Percentiles rank a stretch among this genome's conserved stretches.
These are phyloP conservation scores for Zenarchopterus dispar DNA, from an alignment of 2,797 vertebrate species.

Conservation along the genomic window DNA sequence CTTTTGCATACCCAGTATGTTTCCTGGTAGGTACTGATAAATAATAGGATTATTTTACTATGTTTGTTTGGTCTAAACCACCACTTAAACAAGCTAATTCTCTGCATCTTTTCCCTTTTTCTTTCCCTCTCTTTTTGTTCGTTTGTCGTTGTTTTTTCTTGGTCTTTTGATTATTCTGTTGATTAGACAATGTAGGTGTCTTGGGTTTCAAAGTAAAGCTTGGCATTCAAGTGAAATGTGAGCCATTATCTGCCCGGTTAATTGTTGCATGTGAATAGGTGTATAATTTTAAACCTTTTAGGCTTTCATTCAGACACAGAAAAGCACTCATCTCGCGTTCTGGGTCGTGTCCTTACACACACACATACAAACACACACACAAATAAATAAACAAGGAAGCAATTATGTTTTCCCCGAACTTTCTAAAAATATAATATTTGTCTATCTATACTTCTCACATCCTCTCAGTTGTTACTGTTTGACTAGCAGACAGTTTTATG, in stretches of 20 bases:
- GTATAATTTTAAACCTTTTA: conserved; percentile 15
- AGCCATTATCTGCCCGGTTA: conserved; percentile 16
- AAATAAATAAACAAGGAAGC: neutral
- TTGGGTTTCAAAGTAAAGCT: conserved; percentile 54
- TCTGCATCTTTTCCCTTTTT: neutral
- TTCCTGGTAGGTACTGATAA: neutral
- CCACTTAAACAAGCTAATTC: neutral
- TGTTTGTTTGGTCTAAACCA: conserved; percentile 11
- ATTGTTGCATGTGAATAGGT: conserved; percentile 38
- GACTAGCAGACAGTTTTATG: too few species aligned
- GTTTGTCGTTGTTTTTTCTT: too few species aligned
- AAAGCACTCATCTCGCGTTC: conserved; percentile 14
- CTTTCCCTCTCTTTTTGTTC: too few species aligned
- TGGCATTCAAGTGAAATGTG: conserved; percentile 41
- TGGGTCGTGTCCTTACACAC: conserved; percentile 6
- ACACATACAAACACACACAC: neutral
- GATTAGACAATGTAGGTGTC: conserved; percentile 10
- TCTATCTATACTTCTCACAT: too few species aligned
- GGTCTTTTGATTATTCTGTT: conserved; percentile 15
- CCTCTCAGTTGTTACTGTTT: too few species aligned
- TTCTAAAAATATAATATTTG: neutral
- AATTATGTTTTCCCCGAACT: neutral
- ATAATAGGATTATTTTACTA: neutral
- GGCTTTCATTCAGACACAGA: conserved; percentile 17
- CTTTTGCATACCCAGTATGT: neutral